A percentile compares a stretch with the other conserved stretches of the same genome.
These are phyloP conservation scores for Platichthys flesus DNA, from an alignment of 2,113 vertebrate species.

Conservation along the genomic window DNA sequence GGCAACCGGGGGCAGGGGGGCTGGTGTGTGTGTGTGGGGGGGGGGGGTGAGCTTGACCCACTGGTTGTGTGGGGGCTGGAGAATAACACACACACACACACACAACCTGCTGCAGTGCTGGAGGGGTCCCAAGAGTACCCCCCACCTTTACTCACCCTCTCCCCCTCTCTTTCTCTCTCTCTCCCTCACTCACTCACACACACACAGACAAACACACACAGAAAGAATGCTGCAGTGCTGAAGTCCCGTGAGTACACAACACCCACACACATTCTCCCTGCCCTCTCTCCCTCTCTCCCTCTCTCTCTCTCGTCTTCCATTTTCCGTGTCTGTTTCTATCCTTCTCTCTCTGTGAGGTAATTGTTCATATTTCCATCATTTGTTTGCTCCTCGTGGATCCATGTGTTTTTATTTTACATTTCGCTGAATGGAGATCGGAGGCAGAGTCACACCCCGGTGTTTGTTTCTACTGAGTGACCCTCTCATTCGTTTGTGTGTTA, in stretches of 20 bases:
- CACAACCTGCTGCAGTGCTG: conserved; percentile 81
- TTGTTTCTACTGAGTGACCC: not conserved
- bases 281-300: conserved; percentile 17
- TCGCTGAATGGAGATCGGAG: conserved; percentile 8
- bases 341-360: conserved; percentile 64
- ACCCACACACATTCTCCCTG: conserved; percentile 73
- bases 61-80: conserved; percentile 88
- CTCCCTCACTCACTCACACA: conserved; percentile 30
- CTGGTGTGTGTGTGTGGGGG: conserved; percentile 11
- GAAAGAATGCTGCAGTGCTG: conserved; percentile 80
- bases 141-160: conserved; percentile 79
- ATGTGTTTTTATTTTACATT: conserved; percentile 18
- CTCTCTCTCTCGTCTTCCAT: conserved; percentile 61
- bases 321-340: conserved; percentile 61
- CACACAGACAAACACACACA: conserved; percentile 63
- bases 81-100: conserved; percentile 61
- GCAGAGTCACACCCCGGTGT: not conserved
- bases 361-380: conserved; percentile 67
- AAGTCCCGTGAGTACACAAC: conserved; percentile 75
- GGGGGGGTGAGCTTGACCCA: conserved; percentile 94
- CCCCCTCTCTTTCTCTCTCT: conserved; percentile 27
- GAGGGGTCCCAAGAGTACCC: conserved; percentile 83
- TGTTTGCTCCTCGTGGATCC: conserved; percentile 47
- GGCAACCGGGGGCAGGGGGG: conserved; percentile 88
- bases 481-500: not conserved